phyloP scores from a whole-genome alignment of 2,888 invertebrate genomes.

The Drosophila algonquin region DNA sequence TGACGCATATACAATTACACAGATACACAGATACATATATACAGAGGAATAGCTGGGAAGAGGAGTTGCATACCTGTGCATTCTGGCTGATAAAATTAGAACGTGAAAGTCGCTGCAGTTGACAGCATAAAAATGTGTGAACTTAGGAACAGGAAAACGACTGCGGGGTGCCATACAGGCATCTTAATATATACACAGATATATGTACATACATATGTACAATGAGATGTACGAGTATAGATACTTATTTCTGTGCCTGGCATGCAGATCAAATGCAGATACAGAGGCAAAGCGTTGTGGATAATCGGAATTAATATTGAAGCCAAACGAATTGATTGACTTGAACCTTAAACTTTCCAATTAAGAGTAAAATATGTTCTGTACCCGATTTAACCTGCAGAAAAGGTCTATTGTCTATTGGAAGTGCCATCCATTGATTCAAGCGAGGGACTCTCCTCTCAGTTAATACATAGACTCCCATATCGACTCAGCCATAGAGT shows the following conservation, averaged over 20 bases:
- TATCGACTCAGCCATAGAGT: background rate
- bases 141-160: conserved; percentile 73
- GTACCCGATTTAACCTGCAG: conserved; percentile 1
- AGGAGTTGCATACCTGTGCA: conserved; percentile 66
- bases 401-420: too few species aligned
- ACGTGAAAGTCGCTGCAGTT: conserved; percentile 74
- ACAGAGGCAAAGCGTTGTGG: background rate
- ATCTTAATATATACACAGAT: conserved; percentile 42
- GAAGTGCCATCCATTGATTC: background rate
- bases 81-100: conserved; percentile 70
- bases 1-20: background rate
- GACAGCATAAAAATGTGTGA: conserved; percentile 77
- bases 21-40: background rate
- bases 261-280: conserved; percentile 3
- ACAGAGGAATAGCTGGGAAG: conserved; percentile 21
- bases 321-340: conserved; percentile 8
- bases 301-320: background rate
- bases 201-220: background rate
- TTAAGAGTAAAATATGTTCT: conserved; percentile 7
- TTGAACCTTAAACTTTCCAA: conserved; percentile 18
- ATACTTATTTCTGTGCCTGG: conserved; percentile 18
- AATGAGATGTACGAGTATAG: background rate
- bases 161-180: conserved; percentile 65
- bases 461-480: background rate
- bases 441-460: background rate